These are phyloP conservation scores for Baryphthengus martii DNA, from an alignment of 2,113 vertebrate species.

Conservation along the genomic window DNA sequence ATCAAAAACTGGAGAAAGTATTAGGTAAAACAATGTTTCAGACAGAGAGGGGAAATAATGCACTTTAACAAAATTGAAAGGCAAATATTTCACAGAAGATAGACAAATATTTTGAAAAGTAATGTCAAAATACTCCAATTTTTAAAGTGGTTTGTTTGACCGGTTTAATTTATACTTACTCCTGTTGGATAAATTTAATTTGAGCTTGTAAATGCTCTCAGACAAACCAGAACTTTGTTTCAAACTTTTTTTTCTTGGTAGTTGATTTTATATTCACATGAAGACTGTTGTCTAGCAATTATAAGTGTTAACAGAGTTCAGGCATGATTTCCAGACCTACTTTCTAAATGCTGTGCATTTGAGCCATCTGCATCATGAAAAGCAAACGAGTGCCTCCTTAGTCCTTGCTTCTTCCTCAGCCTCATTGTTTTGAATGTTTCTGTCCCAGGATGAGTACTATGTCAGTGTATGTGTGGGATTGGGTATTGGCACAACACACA, in stretches of 20 bases:
- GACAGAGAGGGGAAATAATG: neutral
- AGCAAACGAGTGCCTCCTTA: neutral
- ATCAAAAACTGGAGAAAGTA: neutral
- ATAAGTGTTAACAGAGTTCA: neutral
- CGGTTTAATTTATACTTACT: neutral
- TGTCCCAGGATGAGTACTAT: neutral
- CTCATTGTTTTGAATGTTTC: neutral
- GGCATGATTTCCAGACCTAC: neutral
- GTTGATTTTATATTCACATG: neutral
- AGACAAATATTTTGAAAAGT: neutral
- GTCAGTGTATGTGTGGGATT: rapidly evolving
- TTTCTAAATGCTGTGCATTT: neutral
- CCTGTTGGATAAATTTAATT: neutral
- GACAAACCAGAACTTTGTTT: neutral
- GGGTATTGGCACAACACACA: rapidly evolving
- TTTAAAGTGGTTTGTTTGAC: neutral
- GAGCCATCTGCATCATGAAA: neutral
- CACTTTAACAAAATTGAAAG: neutral
- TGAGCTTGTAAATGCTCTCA: neutral
- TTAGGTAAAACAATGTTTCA: neutral
- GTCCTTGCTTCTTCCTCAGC: neutral
- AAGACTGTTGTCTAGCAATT: neutral
- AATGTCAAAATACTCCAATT: neutral
- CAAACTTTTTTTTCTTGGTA: neutral
- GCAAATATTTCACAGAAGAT: neutral